Evolutionary conservation across 1,140 invertebrate genomes (phyloP), one percentile per base, ranked within the genome.

Genomic region (Eumaeus atala): DNA sequence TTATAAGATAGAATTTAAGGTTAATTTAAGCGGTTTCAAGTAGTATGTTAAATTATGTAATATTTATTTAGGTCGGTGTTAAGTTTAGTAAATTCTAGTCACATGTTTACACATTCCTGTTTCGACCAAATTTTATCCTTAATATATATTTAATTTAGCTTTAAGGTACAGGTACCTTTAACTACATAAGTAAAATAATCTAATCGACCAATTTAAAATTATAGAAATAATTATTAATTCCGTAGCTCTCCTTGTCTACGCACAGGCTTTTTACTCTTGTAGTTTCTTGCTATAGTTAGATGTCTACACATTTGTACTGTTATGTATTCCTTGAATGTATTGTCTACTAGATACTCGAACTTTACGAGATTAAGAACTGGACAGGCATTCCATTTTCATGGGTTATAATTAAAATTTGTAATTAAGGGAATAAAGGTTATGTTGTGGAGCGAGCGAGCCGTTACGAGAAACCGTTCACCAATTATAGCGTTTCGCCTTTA

Each of bases 51-150:
- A 75, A 72, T 64, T 74, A 72, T 80, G 72, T 81, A 73, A 77
- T 83, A 54, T 65, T 78, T 84, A 78, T 80, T 76, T 78, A 82
- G 72, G 73, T 77, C 71, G 72, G 81, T 74, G 83, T 86, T 86
- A 86, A 79, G 83, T 86, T 86, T 84, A 84, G 71, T 74, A 86
- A 86, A 86, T 82, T 86, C 83, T 86, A 86, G 83, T 84, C 83
- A 86, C 63, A 78, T 78, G 78, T 86, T 84, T 75, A 79, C 67
- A 82, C 80, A 83, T 85, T 84, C 83, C 80, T 84, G 78, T 86
- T 84, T 81, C 78, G 83, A 86, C 80, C 82, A 84, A 84, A 82
- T 77, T 74, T 77, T 69, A 70, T 71, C 58, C 53, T 53, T 76
- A 66, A 58, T 65, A 62, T 47, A 28, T 47, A 37, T 64, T 62